phyloP scores from a whole-genome alignment of 2,888 invertebrate genomes.

The Epicampocera succincta region DNA sequence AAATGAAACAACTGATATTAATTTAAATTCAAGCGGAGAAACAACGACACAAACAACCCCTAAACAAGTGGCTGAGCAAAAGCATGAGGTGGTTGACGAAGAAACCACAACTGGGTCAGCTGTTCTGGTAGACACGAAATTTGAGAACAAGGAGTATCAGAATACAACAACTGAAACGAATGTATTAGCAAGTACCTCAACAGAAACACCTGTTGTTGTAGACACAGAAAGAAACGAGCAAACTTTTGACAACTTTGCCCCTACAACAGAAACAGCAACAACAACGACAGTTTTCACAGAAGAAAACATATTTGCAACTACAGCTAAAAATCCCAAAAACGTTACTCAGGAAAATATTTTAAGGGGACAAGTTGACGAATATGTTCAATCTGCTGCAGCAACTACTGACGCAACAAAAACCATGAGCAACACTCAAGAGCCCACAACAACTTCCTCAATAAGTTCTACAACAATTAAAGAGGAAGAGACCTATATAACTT shows the following conservation, averaged over 20 bases:
- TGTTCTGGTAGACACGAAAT: conserved; percentile 17
- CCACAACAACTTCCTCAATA: conserved; percentile 19
- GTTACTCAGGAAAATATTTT: conserved; percentile 37
- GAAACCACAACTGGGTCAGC: conserved; percentile 60
- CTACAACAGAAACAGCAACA: conserved; percentile 12
- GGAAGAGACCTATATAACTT: conserved; percentile 52
- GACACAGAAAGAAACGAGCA: conserved; percentile 41
- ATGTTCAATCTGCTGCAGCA: conserved; percentile 37
- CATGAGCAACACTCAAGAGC: conserved; percentile 65
- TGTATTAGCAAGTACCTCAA: conserved; percentile 36
- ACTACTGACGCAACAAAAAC: conserved; percentile 35
- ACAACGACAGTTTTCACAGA: not conserved
- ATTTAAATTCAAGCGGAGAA: conserved; percentile 18
- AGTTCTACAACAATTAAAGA: conserved; percentile 30
- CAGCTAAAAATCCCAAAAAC: conserved; percentile 16
- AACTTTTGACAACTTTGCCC: conserved; percentile 49
- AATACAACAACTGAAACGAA: conserved; percentile 62
- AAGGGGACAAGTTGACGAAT: conserved; percentile 38
- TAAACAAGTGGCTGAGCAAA: conserved; percentile 4
- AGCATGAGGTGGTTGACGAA: not conserved
- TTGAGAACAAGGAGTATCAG: conserved; percentile 54
- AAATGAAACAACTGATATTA: conserved; percentile 42
- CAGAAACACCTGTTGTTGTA: conserved; percentile 70
- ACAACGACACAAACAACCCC: conserved; percentile 46
- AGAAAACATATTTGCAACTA: conserved; percentile 18